phyloP scores from a whole-genome alignment of 2,888 invertebrate genomes.

The Schizotus pectinicornis region DNA sequence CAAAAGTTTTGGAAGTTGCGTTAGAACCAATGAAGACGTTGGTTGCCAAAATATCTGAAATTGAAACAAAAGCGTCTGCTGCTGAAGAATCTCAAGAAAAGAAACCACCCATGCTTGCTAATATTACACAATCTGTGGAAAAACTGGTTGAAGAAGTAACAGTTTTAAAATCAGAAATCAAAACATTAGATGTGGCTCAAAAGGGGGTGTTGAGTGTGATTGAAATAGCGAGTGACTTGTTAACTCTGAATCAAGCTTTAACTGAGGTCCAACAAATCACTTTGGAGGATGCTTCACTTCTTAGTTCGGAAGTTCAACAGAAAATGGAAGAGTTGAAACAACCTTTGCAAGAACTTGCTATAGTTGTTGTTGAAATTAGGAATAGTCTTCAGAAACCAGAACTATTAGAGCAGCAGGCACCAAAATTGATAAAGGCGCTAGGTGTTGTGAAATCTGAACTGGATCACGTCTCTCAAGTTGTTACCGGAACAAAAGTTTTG shows the following conservation, averaged over 20 bases:
- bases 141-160: conserved; percentile 26
- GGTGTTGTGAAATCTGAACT: conserved; percentile 28
- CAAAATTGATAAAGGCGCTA: conserved; percentile 27
- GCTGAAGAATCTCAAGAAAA: not conserved
- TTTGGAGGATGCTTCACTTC: too few species aligned
- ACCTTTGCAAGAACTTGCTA: conserved; percentile 23
- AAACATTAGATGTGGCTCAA: conserved; percentile 18
- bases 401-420: conserved; percentile 28
- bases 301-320: not conserved
- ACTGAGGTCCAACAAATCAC: not conserved
- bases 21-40: not conserved
- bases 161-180: conserved; percentile 21
- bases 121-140: conserved; percentile 24
- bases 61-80: not conserved
- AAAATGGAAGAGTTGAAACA: conserved; percentile 10
- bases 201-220: conserved; percentile 31
- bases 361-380: conserved; percentile 22
- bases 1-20: not conserved
- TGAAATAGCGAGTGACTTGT: conserved; percentile 26
- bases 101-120: conserved; percentile 6
- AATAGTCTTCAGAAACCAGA: conserved; percentile 23
- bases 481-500: conserved; percentile 12
- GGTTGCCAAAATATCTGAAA: not conserved
- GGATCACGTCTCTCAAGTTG: conserved; percentile 6
- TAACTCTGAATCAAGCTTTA: conserved; percentile 14